Evolutionary conservation across 2,797 vertebrate species (phyloP), one percentile per base, ranked within the genome.

Genomic region (Crocodylus rhombifer): DNA sequence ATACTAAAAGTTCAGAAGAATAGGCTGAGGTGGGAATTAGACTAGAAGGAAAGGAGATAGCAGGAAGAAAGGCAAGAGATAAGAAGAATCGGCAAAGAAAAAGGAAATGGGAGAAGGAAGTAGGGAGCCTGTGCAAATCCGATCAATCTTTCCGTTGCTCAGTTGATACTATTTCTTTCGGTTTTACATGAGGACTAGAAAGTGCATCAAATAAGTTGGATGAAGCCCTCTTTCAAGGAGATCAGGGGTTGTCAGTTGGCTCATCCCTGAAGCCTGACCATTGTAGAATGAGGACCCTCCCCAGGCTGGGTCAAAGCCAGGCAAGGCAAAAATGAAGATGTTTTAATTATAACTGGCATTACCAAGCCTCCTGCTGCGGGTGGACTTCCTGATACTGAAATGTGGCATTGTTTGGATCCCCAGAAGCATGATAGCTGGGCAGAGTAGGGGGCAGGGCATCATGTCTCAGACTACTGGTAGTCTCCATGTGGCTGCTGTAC

Each of bases 291-390:
- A 51, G 42, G 80, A 76, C 84, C 81, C 33, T 86, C 42, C 77
- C 77, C 64, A 76, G 88, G 78, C 92, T 71, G 76, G 81, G 84
- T 65, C 77, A 33, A 78, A 88, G 88, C 84, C 90, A 93, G 62
- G 76, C 86, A 83, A 55, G 77, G 86, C 78, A 91, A 79, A 86
- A 88, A 80, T 80, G 82, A 89, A 16, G 28, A 7, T 0, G 1
- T 75, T 84, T 94, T 97, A 96, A 96, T 97, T 96, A 94, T 77
- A 73, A 93, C 82, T 82, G 95, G 92, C 96, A 96, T 84, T 55
- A 26, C n/a, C 42, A 18, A 65, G 26, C 30, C 92, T 90, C 87
- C 78, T 93, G 85, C 94, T 84, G 92, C 2, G 81, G 91, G 94
- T 93, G 91, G 92, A 82, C 90, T 21, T 76, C 15, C 0, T 0